Conservation (phyloP, 37 sponge, comb jelly and placozoan species). For the Amphimedon queenslandica region DNA sequence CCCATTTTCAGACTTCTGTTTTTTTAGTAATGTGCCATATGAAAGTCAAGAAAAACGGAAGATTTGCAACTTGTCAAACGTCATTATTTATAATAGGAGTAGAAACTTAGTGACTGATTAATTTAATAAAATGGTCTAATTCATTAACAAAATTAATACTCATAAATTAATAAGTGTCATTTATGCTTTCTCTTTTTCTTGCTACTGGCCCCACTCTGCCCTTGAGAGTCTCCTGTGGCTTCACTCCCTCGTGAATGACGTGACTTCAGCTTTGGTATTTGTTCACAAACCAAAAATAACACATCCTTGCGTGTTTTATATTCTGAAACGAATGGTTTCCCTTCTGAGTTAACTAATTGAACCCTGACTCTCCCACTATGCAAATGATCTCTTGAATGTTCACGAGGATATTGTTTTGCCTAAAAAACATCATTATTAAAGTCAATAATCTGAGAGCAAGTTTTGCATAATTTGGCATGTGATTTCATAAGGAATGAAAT, state of each 20-base stretch:
- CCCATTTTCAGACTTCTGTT: too few species aligned
- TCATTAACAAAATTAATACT: background rate
- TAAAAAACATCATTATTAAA: background rate
- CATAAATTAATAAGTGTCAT: background rate
- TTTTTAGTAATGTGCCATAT: too few species aligned
- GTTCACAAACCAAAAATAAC: slow-evolving; percentile 34
- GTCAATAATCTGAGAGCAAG: background rate
- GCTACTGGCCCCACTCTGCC: slow-evolving; percentile 3
- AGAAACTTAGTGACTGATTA: too few species aligned
- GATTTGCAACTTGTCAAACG: too few species aligned
- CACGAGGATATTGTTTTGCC: slow-evolving; percentile 56
- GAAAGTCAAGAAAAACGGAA: too few species aligned
- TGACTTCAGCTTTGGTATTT: slow-evolving; percentile 77
- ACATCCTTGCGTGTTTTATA: slow-evolving; percentile 23
- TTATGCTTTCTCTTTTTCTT: slow-evolving; percentile 49
- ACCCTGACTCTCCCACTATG: slow-evolving; percentile 68
- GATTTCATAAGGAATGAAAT: slow-evolving; percentile 5
- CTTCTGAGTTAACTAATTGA: slow-evolving; percentile 42
- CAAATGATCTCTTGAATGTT: slow-evolving; percentile 46
- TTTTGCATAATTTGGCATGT: background rate
- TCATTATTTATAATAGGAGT: too few species aligned
- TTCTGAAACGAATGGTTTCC: background rate
- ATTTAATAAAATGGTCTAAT: too few species aligned
- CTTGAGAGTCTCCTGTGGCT: slow-evolving; percentile 11
- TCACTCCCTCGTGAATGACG: slow-evolving; percentile 45